phyloP scores from a whole-genome alignment of 2,797 vertebrate genomes.

The Oreortyx pictus region DNA sequence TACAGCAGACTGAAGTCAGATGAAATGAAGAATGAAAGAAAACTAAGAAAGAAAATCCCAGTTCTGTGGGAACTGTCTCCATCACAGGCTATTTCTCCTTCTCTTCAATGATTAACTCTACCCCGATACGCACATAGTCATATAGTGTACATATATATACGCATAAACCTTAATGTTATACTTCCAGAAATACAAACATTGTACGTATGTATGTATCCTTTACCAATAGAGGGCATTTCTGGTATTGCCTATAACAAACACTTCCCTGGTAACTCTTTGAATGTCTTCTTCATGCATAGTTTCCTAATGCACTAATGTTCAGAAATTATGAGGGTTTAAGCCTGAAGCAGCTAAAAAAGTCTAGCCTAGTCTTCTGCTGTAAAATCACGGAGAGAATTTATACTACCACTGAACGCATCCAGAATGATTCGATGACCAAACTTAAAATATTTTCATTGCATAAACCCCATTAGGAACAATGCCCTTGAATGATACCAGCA shows the following conservation, averaged over 20 bases:
- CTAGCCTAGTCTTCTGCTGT: neutral
- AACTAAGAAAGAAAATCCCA: neutral
- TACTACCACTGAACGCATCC: neutral
- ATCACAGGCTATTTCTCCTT: neutral
- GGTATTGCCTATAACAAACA: neutral
- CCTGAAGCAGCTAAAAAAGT: neutral
- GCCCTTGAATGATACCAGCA: neutral
- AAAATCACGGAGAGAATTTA: neutral
- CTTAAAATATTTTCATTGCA: neutral
- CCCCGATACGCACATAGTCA: neutral
- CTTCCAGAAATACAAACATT: neutral
- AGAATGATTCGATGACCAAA: neutral
- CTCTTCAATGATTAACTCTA: neutral
- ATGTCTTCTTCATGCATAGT: neutral
- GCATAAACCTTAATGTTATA: neutral
- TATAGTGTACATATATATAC: neutral
- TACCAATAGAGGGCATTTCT: neutral
- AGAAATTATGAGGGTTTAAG: neutral
- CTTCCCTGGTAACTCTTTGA: neutral
- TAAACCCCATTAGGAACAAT: neutral
- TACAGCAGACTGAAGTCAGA: neutral
- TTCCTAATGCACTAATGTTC: neutral
- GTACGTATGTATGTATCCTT: neutral
- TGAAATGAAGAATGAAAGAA: neutral
- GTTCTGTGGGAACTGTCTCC: neutral